Conservation (phyloP, 2,888 invertebrate genomes). For the Lagria hirta region DNA sequence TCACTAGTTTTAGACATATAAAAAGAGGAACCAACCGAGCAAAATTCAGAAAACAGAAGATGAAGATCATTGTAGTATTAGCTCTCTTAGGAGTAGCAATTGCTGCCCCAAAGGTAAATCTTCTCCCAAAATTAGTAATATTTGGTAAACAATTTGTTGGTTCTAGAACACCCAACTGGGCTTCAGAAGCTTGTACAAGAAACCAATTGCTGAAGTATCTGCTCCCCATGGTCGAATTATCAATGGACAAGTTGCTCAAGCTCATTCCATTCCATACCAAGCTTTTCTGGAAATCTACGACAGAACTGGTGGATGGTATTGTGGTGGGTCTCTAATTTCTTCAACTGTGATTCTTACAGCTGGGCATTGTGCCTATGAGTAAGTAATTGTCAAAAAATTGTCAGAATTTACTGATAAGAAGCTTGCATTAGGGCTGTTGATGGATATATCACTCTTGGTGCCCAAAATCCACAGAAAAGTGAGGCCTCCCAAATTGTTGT, state of each 20-base stretch:
- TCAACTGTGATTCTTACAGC: constrained; percentile 5
- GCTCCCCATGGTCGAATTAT: constrained; percentile 1
- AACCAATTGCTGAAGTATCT: no score
- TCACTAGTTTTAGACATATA: no score
- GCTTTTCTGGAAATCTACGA: constrained; percentile 5
- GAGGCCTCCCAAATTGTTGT: constrained; percentile 23
- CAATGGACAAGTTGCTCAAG: constrained; percentile 3
- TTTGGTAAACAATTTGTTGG: no score
- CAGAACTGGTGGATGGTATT: constrained; percentile 4
- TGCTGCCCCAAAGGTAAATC: no score
- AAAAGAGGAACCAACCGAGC: no score
- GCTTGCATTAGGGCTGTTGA: constrained; percentile 14
- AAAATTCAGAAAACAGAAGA: no score
- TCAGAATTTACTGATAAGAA: background rate
- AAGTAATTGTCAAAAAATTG: constrained; percentile 2
- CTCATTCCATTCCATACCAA: constrained; percentile 8
- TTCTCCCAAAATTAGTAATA: no score
- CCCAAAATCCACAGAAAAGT: constrained; percentile 9
- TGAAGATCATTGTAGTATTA: no score
- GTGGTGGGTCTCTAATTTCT: constrained; percentile 11
- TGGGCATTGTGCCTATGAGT: constrained; percentile 5
- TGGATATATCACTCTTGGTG: constrained; percentile 22
- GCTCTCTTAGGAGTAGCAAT: no score
- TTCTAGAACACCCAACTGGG: no score
- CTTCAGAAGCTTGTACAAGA: no score